These are phyloP conservation scores for Cyphomyrus plagiostoma DNA, from an alignment of 2,113 vertebrate species.

Conservation along the genomic window DNA sequence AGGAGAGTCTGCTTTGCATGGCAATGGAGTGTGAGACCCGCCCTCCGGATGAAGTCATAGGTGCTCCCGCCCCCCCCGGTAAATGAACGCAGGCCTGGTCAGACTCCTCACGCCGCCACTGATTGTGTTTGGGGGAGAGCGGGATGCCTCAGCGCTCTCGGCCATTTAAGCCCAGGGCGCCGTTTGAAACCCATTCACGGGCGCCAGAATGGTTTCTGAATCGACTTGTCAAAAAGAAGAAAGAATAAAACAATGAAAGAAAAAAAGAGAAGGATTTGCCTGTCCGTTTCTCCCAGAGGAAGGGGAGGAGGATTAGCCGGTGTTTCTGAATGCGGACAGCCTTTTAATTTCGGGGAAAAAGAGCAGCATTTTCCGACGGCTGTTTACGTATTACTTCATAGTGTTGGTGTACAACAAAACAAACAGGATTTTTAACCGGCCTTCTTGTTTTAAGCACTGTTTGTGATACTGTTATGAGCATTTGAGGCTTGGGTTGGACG, in stretches of 20 bases:
- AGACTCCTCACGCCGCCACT: constrained; percentile 48
- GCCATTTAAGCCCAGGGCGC: constrained; percentile 47
- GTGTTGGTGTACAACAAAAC: background rate
- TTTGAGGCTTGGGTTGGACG: constrained; percentile 18
- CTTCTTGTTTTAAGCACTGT: background rate
- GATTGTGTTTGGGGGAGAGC: constrained; percentile 64
- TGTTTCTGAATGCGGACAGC: constrained; percentile 33
- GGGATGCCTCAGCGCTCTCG: constrained; percentile 50
- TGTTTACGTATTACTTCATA: background rate
- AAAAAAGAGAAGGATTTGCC: constrained; percentile 51
- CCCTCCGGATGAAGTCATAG: constrained; percentile 50
- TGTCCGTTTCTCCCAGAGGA: constrained; percentile 36
- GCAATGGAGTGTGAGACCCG: constrained; percentile 50
- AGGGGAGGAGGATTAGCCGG: constrained; percentile 51
- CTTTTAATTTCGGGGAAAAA: constrained; percentile 1
- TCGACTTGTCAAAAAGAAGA: constrained; percentile 48
- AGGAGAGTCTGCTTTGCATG: constrained; percentile 55
- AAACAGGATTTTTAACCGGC: background rate
- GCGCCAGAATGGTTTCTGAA: constrained; percentile 55
- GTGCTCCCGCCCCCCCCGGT: constrained; percentile 31
- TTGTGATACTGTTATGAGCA: background rate
- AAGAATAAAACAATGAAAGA: constrained; percentile 43
- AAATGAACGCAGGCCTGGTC: constrained; percentile 47
- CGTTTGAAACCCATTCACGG: constrained; percentile 55
- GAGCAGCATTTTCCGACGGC: background rate